Base-by-base conservation (phyloP, 2,888 invertebrate species). In the Mythimna vitellina region DNA sequence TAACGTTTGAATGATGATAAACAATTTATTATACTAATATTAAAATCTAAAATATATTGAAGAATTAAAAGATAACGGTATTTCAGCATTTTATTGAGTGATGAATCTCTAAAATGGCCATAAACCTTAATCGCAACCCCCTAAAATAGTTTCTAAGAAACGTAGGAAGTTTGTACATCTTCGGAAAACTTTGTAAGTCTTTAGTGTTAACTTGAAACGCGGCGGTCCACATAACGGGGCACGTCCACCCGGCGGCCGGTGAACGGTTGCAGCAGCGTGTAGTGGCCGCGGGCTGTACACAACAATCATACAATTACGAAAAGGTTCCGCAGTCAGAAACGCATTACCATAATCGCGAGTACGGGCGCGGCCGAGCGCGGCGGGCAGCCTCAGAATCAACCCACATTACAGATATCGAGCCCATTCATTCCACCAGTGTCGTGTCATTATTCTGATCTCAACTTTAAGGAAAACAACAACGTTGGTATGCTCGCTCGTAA, bases 1-100 rank as follows among this genome's bases (percentile, higher is more conserved):
- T 46, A 46, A 17, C 84, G 84, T 84, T 76, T 87, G 84, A 89
- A 84, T 77, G 88, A 88, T 84, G 85, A 77, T 64, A 75, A 58
- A 63, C 53, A 57, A 51, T 62, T 53, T 51, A 58, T 46, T 70
- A 7, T 73, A 70, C 56, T 54, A 64, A 65, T 56, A 25, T 17
- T 25, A 17, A 63, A 64, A 42, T 64, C 35, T 64, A 32, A 66
- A 69, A 64, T n/a, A 57, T 53, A 58, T 62, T 38, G 20, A 65
- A 12, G 9, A 66, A 61, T 60, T 60, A 49, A 78, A 64, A 29
- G 14, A 42, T 12, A 58, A n/a, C 65, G 38, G 29, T 69, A 14
- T 54, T 51, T 9, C 14, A 60, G 29, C 53, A n/a, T 78, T 65
- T 61, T 42, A 66, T 69, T 56, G n/a, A 5, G 8, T 35, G 65